These are phyloP conservation scores for Nettapus auritus DNA, from an alignment of 2,113 vertebrate genomes.

Conservation along the genomic window DNA sequence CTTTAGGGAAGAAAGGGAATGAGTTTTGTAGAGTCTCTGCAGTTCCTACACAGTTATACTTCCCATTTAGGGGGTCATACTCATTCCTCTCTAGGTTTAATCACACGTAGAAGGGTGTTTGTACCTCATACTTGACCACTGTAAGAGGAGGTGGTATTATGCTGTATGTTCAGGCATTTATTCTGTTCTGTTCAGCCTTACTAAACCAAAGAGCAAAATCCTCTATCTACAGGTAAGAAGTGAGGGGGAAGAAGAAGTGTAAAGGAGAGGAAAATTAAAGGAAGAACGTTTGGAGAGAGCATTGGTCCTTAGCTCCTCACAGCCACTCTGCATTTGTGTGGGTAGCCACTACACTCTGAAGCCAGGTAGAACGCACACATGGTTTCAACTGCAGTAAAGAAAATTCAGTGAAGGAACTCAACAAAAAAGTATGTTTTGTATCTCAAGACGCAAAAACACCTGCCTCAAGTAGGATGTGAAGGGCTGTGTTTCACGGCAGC, in stretches of 20 bases:
- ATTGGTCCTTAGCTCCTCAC: neutral
- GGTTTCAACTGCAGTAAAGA: neutral
- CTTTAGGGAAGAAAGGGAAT: neutral
- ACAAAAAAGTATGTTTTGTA: neutral
- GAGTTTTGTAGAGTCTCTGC: neutral
- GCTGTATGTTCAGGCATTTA: neutral
- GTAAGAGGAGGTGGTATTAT: neutral
- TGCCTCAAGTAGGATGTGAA: neutral
- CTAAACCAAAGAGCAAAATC: neutral
- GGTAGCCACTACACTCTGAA: neutral
- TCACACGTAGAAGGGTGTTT: neutral
- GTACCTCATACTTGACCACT: neutral
- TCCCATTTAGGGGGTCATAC: neutral
- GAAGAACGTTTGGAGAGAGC: neutral
- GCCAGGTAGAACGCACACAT: neutral
- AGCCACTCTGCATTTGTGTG: fast-evolving
- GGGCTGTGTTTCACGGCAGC: neutral
- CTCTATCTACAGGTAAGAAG: neutral
- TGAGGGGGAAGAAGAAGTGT: neutral
- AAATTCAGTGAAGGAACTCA: neutral
- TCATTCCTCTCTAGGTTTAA: neutral
- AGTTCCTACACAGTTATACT: neutral
- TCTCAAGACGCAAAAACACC: neutral
- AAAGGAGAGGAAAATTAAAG: neutral
- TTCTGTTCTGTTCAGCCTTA: neutral